Percentiles rank a stretch among this genome's conserved stretches.
Evolutionary conservation across 2,888 invertebrate genomes (phyloP).

Genomic region (Hyposoter didymator): DNA sequence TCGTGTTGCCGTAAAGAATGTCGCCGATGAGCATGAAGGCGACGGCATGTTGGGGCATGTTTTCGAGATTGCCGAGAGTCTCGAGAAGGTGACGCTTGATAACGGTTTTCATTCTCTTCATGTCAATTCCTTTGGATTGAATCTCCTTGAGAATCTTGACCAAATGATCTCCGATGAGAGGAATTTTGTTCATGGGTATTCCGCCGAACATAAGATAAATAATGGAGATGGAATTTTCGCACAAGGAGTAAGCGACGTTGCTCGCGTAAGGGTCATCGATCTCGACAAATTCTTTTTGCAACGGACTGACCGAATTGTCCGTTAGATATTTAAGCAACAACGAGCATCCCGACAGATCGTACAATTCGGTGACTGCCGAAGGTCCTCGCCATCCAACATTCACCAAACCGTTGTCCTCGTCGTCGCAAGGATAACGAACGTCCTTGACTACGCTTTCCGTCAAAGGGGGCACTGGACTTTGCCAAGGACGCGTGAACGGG

Average conservation of each 20-base stretch:
- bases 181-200: slow-evolving; percentile 89
- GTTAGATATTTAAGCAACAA: slow-evolving; percentile 93
- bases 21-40: slow-evolving; percentile 93
- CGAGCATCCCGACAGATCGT: slow-evolving; percentile 87
- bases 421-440: slow-evolving; percentile 92
- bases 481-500: slow-evolving; percentile 91
- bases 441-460: slow-evolving; percentile 86
- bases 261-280: slow-evolving; percentile 92
- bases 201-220: slow-evolving; percentile 90
- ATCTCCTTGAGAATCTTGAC: slow-evolving; percentile 85
- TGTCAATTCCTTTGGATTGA: slow-evolving; percentile 87
- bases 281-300: slow-evolving; percentile 94
- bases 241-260: slow-evolving; percentile 88
- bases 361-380: slow-evolving; percentile 86
- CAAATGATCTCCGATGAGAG: slow-evolving; percentile 87
- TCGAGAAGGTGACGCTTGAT: slow-evolving; percentile 90
- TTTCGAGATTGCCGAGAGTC: slow-evolving; percentile 90
- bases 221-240: slow-evolving; percentile 90
- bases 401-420: slow-evolving; percentile 92
- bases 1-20: slow-evolving; percentile 91
- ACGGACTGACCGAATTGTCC: slow-evolving; percentile 94
- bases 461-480: slow-evolving; percentile 88
- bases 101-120: slow-evolving; percentile 90
- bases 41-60: slow-evolving; percentile 90
- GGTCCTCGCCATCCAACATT: slow-evolving; percentile 93